Evolutionary conservation across 2,797 vertebrate genomes (phyloP).

Genomic region (Australoheros facetus): DNA sequence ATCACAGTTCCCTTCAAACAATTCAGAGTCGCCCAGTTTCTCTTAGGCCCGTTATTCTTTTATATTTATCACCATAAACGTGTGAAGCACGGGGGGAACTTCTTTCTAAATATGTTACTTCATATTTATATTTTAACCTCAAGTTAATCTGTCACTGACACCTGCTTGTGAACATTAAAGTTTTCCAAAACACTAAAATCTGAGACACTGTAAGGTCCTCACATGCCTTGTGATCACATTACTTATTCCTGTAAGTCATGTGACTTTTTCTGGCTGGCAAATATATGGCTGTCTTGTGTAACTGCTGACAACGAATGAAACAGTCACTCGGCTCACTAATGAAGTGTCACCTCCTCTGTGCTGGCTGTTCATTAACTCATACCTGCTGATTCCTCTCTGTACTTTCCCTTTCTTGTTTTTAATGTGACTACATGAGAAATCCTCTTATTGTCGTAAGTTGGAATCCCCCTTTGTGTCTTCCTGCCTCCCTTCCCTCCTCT

Average conservation of each 20-base stretch:
- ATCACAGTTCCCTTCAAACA: not conserved
- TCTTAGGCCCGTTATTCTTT: not conserved
- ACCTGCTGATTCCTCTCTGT: constrained; percentile 41
- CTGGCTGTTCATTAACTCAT: constrained; percentile 64
- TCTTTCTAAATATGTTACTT: not conserved
- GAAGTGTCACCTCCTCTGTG: constrained; percentile 61
- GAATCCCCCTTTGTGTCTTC: constrained; percentile 83
- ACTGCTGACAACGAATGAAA: constrained; percentile 70
- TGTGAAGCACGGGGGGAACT: not conserved
- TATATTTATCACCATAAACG: not conserved
- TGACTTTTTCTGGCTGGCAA: constrained; percentile 68
- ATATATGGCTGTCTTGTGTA: constrained; percentile 72
- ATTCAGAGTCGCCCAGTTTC: not conserved
- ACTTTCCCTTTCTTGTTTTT: constrained; percentile 32
- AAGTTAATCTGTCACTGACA: constrained; percentile 21
- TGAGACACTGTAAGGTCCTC: constrained; percentile 64
- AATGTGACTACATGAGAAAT: constrained; percentile 16
- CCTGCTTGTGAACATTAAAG: constrained; percentile 34
- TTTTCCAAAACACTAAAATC: constrained; percentile 31
- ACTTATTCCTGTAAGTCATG: constrained; percentile 78
- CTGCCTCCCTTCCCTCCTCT: constrained; percentile 52
- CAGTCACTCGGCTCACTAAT: constrained; percentile 57
- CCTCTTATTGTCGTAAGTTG: constrained; percentile 78
- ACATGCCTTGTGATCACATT: constrained; percentile 78
- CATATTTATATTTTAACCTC: not conserved